Percentiles rank a stretch among this genome's conserved stretches.
phyloP scores from a whole-genome alignment of 2,113 vertebrate genomes.

The Solea senegalensis region DNA sequence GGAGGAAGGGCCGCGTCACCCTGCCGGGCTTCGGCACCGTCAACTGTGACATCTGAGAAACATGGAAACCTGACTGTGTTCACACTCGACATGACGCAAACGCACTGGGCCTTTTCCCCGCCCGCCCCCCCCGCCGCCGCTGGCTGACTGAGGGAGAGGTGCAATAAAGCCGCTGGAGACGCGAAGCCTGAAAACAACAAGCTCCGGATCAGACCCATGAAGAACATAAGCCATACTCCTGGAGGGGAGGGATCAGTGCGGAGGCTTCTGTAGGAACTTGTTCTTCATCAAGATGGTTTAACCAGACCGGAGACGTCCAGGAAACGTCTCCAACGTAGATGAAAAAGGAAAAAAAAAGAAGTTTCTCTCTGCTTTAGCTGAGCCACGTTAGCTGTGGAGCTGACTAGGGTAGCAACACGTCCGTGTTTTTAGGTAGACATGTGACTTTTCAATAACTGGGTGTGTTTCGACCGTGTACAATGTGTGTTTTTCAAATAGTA shows the following conservation, averaged over 20 bases:
- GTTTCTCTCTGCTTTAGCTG: conserved; percentile 76
- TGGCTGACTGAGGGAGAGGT: conserved; percentile 55
- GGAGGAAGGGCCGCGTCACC: conserved; percentile 89
- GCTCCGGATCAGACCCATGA: conserved; percentile 54
- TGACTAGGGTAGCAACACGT: conserved; percentile 76
- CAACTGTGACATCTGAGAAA: conserved; percentile 81
- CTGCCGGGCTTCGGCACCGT: conserved; percentile 90
- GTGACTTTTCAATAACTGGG: conserved; percentile 61
- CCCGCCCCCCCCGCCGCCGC: conserved; percentile 10
- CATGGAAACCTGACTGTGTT: conserved; percentile 42
- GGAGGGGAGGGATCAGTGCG: conserved; percentile 41
- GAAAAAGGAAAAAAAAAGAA: conserved; percentile 8
- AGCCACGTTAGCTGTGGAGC: conserved; percentile 75
- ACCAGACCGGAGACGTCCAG: conserved; percentile 31
- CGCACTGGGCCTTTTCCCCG: neutral
- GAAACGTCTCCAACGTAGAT: conserved; percentile 8
- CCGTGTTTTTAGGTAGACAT: conserved; percentile 64
- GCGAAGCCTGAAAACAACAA: conserved; percentile 42
- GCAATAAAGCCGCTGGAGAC: conserved; percentile 74
- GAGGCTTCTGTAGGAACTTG: conserved; percentile 32
- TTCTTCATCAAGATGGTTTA: conserved; percentile 49
- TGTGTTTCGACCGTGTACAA: conserved; percentile 58
- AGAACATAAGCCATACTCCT: conserved; percentile 70
- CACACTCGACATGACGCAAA: conserved; percentile 8
- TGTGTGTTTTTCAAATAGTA: conserved; percentile 53